Conservation (phyloP, 2,888 invertebrate species). For the Pimpla rufipes region DNA sequence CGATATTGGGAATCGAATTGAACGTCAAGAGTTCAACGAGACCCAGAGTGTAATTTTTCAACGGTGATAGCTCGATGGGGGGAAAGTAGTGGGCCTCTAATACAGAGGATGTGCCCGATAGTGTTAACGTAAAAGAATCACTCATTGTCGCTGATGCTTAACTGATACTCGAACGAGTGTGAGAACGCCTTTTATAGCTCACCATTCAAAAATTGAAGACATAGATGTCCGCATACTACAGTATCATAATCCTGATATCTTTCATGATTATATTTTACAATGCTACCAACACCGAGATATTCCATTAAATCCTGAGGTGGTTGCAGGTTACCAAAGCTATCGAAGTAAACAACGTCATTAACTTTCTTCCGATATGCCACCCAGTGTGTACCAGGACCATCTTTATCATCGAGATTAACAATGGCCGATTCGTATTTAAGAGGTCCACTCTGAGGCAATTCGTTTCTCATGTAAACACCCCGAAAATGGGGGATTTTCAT, state of each 20-base stretch:
- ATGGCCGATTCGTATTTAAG: slow-evolving; percentile 3
- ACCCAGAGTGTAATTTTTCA: slow-evolving; percentile 73
- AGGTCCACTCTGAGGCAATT: slow-evolving; percentile 14
- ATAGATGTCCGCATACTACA: slow-evolving; percentile 19
- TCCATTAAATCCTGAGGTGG: slow-evolving; percentile 77
- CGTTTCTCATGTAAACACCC: slow-evolving; percentile 25
- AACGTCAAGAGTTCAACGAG: slow-evolving; percentile 72
- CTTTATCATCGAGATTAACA: slow-evolving; percentile 21
- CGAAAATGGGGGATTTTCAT: slow-evolving; percentile 31
- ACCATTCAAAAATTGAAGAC: not conserved
- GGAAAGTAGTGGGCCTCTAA: slow-evolving; percentile 71
- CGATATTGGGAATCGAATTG: slow-evolving; percentile 79
- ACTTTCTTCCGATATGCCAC: slow-evolving; percentile 77
- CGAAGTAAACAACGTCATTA: slow-evolving; percentile 79
- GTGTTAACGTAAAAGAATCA: slow-evolving; percentile 72
- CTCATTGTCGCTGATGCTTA: slow-evolving; percentile 21
- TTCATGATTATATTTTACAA: slow-evolving; percentile 74
- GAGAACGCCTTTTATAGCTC: not conserved
- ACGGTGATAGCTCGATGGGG: slow-evolving; percentile 70
- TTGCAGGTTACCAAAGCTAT: slow-evolving; percentile 81
- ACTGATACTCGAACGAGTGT: not conserved
- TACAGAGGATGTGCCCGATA: slow-evolving; percentile 70
- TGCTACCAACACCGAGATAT: slow-evolving; percentile 69
- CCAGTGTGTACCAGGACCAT: not conserved
- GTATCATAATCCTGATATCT: slow-evolving; percentile 73